A percentile compares a stretch with the other conserved stretches of the same genome.
Evolutionary conservation across 2,888 invertebrate species (phyloP).

Genomic region (Cancer borealis): DNA sequence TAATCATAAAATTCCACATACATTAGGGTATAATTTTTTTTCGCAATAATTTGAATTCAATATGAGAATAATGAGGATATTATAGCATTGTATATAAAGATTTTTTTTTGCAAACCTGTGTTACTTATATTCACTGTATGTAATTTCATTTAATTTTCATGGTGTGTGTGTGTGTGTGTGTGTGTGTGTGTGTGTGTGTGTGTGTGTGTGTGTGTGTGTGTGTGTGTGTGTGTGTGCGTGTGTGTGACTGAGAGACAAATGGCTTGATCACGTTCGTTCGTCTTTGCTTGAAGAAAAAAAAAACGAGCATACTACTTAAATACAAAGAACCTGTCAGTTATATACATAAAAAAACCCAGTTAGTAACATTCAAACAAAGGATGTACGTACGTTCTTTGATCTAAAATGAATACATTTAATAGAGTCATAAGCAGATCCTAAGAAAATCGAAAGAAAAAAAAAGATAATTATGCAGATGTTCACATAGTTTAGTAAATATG

Average conservation of each 20-base stretch:
- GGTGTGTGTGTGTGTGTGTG: no score
- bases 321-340: neutral
- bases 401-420: neutral
- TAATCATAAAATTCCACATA: no score
- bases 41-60: no score
- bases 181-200: neutral
- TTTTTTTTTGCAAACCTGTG: no score
- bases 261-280: no score
- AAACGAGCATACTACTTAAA: neutral
- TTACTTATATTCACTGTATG: no score
- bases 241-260: neutral
- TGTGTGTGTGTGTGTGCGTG: conserved; percentile 12
- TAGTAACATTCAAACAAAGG: neutral
- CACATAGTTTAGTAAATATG: neutral
- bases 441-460: neutral
- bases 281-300: no score
- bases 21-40: no score
- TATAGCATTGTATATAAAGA: no score
- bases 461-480: neutral
- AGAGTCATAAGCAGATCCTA: neutral
- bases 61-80: no score
- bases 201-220: conserved; percentile 40
- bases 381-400: neutral
- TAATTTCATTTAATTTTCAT: no score
- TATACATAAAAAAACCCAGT: no score